Base-by-base conservation (phyloP, 2,888 invertebrate species). In the Ernsta delagoae region DNA sequence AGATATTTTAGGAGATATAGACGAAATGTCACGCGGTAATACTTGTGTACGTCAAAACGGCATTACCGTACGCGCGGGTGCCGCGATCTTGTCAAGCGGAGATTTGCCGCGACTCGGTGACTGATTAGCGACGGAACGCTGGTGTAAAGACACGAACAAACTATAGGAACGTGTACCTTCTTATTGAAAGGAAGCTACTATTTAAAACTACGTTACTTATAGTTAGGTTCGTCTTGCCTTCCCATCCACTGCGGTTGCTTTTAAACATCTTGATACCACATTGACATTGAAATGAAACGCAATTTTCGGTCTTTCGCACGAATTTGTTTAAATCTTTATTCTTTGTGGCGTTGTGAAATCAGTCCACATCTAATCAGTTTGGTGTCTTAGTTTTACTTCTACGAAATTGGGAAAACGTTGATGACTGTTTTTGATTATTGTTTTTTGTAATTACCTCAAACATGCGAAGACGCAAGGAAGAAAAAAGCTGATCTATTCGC, bases 21-120 rank as follows among this genome's bases (percentile, higher is more conserved):
- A 16, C 11, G 16, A 50, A 12, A 50, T 50, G 16, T 50, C 48
- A 16, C 7, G 5, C 6, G 7, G 4, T 54, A 54, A 24, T 31
- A 54, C 54, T 54, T 11, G 89, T 88, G 43, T 43, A 43, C 85
- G 87, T 89, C 86, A 89, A 88, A 91, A 89, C 82, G 85, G 16
- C 12, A 50, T 50, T 50, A 50, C 16, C 9, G 7, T 16, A 7
- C 48, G 12, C 72, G 78, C 82, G 79, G 7, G 71, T 69, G 64
- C 70, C 73, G 65, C 75, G 73, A 74, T 76, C 72, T 72, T 75
- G 76, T 75, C 76, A 73, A 64, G 81, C 31, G 31, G 66, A 66
- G 66, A 66, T 66, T 66, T 66, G 34, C 36, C 60, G 66, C 31
- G 31, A 60, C 66, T 36, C 53, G 53, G 53, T 66, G 66, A 66